Evolutionary conservation across 2,113 vertebrate species (phyloP).

Genomic region (Zosterops lateralis): DNA sequence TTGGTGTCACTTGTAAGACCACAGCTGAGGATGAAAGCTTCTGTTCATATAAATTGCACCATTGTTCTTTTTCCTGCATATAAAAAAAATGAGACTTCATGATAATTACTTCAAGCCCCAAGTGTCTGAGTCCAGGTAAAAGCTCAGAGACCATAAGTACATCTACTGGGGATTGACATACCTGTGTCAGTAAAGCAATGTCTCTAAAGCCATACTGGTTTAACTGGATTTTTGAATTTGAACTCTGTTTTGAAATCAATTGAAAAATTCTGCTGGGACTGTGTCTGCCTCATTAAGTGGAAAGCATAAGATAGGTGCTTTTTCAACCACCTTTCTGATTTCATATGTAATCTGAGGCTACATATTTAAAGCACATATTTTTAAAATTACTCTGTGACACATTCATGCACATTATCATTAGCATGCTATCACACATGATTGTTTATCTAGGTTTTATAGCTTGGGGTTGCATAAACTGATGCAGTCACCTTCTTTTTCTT

Average conservation of each 20-base stretch:
- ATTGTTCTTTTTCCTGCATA: background rate
- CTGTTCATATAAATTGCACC: background rate
- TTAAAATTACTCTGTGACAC: background rate
- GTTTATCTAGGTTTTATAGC: background rate
- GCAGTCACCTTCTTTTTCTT: background rate
- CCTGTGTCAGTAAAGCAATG: background rate
- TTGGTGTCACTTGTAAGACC: background rate
- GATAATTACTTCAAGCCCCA: background rate
- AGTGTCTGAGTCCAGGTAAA: background rate
- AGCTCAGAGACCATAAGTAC: background rate
- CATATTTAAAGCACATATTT: background rate
- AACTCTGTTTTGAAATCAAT: background rate
- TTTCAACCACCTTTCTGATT: background rate
- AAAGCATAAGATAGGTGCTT: background rate
- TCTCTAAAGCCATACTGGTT: background rate
- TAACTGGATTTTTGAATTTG: background rate
- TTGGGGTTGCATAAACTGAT: background rate
- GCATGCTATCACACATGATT: background rate
- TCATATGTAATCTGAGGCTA: background rate
- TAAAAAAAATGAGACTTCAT: background rate
- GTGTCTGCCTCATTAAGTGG: background rate
- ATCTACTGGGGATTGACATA: background rate
- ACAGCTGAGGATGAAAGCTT: background rate
- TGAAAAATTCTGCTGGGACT: background rate
- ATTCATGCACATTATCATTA: background rate